A percentile compares a stretch with the other conserved stretches of the same genome.
Evolutionary conservation across 2,888 invertebrate genomes (phyloP).

Genomic region (Xanthorhoe spadicearia): DNA sequence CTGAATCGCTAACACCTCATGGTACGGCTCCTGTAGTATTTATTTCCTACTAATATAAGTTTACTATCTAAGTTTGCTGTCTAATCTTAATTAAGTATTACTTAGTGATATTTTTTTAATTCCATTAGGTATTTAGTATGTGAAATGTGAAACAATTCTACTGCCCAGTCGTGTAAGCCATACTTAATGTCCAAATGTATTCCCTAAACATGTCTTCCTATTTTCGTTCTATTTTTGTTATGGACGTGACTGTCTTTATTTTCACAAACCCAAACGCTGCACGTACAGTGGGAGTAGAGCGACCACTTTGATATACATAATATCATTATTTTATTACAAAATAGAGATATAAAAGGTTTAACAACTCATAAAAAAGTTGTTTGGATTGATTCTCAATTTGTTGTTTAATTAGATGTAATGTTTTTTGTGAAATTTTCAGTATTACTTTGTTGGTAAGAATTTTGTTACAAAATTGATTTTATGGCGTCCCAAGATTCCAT

Average conservation of each 20-base stretch:
- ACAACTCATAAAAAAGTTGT: not conserved
- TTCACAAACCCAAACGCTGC: too few relatives aligned
- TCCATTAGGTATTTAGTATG: not conserved
- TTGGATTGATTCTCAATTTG: not conserved
- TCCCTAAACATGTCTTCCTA: too few relatives aligned
- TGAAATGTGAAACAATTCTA: not conserved
- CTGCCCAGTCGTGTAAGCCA: not conserved
- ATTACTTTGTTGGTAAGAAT: not conserved
- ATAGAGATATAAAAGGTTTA: too few relatives aligned
- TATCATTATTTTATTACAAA: too few relatives aligned
- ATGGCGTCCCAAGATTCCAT: not conserved
- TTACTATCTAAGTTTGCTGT: not conserved
- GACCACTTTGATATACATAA: too few relatives aligned
- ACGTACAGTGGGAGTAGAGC: too few relatives aligned
- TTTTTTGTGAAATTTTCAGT: not conserved
- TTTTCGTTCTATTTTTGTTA: too few relatives aligned
- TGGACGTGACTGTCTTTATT: too few relatives aligned
- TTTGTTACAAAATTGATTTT: not conserved
- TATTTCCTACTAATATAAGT: not conserved
- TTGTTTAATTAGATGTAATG: not conserved
- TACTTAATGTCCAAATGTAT: not conserved
- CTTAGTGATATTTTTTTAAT: not conserved
- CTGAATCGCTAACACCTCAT: too few relatives aligned
- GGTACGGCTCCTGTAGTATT: too few relatives aligned
- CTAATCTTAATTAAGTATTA: not conserved